These are phyloP conservation scores for Trachops cirrhosus DNA, from an alignment of 2,797 vertebrate species.

Conservation along the genomic window DNA sequence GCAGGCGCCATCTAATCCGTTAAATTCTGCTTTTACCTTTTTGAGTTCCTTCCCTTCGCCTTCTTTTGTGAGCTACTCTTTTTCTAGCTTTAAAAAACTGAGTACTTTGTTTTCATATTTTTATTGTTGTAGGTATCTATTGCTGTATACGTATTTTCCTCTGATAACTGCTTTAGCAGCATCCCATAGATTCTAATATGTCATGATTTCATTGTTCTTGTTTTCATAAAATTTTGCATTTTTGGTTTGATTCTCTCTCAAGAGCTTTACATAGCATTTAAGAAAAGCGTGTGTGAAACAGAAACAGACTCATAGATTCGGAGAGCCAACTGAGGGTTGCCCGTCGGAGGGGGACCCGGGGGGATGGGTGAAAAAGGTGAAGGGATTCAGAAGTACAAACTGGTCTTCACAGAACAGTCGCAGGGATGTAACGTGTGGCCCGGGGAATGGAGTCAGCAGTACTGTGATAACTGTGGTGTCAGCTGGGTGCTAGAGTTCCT, in stretches of 20 bases:
- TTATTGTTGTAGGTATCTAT: not conserved
- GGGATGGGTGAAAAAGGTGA: not conserved
- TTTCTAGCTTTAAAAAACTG: not conserved
- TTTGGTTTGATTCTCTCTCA: not conserved
- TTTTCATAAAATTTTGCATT: not conserved
- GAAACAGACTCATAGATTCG: not conserved
- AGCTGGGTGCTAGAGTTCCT: too few species aligned
- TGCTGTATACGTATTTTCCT: not conserved
- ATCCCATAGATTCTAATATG: not conserved
- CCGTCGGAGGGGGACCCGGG: too few species aligned
- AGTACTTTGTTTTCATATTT: not conserved
- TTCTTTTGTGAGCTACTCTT: not conserved
- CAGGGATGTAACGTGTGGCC: not conserved
- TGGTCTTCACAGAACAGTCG: not conserved
- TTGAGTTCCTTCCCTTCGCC: not conserved
- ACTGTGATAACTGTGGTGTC: not conserved
- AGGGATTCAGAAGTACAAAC: not conserved
- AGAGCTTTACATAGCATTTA: not conserved
- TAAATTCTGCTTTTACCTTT: not conserved
- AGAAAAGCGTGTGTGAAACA: not conserved
- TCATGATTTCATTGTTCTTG: not conserved
- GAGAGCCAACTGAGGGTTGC: not conserved
- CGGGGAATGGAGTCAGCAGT: too few species aligned
- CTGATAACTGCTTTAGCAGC: not conserved
- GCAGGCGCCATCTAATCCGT: not conserved